Base-by-base conservation (phyloP, 2,888 invertebrate species). In the Mamestra brassicae region DNA sequence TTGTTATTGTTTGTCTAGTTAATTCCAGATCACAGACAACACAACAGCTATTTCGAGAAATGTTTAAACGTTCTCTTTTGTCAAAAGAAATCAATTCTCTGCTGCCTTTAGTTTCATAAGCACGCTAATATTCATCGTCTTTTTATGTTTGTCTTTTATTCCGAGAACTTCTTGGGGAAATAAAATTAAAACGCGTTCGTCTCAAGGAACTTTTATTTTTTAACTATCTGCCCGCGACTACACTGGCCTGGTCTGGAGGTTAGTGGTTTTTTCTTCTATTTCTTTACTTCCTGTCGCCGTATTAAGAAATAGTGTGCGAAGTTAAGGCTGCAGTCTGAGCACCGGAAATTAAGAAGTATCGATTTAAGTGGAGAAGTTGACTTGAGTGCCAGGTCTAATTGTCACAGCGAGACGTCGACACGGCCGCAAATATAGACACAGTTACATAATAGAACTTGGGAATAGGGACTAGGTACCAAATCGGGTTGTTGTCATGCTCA, bases 271-370 rank as follows among this genome's bases (percentile, higher is more conserved):
- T 76, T 83, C 78, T 75, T 84, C 74, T 78, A 74, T 84, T 84
- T 78, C 65, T 80, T 71, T 63, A 85, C 73, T 80, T 82, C 76
- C 84, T 80, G 65, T 71, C 80, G 54, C 62, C 67, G 76, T 78
- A 82, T 74, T 76, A 84, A 85, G 78, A 83, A 83, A 68, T 85
- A 71, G 60, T 80, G 63, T 61, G 69, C 73, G 54, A 71, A 77
- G 70, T 75, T 67, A 76, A 66, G 64, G 50, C 52, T 81, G 70
- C 67, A 69, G 75, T 72, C 76, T 60, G 64, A 70, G 50, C 50
- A 52, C 57, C 68, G 82, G 77, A 82, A 86, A 84, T 84, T 76
- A 80, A 76, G 69, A 47, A 78, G 74, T 84, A 85, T 86, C 74
- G 82, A 85, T 76, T 76, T 62, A 80, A 76, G 57, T 63, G 60